Conservation (phyloP, 2,113 vertebrate genomes). For the Antigone vipio region DNA sequence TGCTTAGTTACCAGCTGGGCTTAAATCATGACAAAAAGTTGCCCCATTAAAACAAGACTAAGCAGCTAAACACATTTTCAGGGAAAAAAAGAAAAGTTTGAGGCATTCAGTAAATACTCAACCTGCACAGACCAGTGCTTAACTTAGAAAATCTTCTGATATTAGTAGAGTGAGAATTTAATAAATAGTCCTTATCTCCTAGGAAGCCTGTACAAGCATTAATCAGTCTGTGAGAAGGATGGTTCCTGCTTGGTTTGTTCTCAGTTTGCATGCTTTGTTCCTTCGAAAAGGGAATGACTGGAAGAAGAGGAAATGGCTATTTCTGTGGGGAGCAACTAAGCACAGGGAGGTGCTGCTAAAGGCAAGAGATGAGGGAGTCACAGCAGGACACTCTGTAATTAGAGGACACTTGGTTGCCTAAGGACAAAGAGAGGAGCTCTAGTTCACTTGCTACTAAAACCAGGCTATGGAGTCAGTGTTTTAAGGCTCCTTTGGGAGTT, state of each 20-base stretch:
- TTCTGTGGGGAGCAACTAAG: background rate
- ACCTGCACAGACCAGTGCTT: background rate
- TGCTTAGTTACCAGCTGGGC: too few relatives aligned
- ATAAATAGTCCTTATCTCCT: slow-evolving; percentile 30
- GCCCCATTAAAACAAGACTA: background rate
- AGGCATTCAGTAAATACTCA: background rate
- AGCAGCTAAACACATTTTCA: background rate
- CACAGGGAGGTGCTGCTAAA: background rate
- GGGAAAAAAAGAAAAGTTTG: background rate
- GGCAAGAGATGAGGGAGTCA: background rate
- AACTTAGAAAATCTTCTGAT: background rate
- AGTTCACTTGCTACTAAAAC: background rate
- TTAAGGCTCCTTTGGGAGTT: background rate
- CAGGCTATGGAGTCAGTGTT: background rate
- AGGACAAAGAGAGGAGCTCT: background rate
- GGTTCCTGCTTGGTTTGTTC: background rate
- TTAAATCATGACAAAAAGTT: background rate
- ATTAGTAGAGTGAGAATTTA: slow-evolving; percentile 17
- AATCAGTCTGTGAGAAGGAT: background rate
- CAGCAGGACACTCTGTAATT: background rate
- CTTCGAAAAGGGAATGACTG: background rate
- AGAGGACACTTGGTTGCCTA: too few relatives aligned
- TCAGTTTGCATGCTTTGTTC: background rate
- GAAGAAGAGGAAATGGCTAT: background rate
- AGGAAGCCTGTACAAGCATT: background rate